phyloP scores from a whole-genome alignment of 2,888 invertebrate genomes.

The Polydrusus tereticollis region DNA sequence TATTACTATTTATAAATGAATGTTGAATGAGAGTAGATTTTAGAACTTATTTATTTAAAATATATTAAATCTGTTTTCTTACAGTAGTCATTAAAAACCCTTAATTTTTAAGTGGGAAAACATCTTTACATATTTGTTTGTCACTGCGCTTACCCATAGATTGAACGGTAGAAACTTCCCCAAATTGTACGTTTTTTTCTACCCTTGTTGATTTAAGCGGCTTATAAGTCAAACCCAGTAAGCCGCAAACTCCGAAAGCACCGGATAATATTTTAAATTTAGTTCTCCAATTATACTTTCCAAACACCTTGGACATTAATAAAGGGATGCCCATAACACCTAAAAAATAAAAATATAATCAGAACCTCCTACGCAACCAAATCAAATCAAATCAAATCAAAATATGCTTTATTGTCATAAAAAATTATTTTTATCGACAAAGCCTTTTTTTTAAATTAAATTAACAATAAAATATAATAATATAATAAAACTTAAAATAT shows the following conservation, averaged over 20 bases:
- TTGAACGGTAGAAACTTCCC: constrained; percentile 20
- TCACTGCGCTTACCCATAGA: constrained; percentile 35
- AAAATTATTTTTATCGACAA: no score
- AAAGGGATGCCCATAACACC: constrained; percentile 73
- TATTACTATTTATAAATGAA: no score
- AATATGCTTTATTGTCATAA: no score
- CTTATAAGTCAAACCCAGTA: constrained; percentile 55
- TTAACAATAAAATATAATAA: no score
- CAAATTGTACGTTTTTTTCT: constrained; percentile 35
- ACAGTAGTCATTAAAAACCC: no score
- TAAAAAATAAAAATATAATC: constrained; percentile 25
- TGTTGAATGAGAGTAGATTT: no score
- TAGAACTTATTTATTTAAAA: no score
- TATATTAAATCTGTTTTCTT: background rate
- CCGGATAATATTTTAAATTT: constrained; percentile 71
- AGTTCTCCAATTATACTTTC: constrained; percentile 71
- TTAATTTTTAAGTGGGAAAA: no score
- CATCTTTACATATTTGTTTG: background rate
- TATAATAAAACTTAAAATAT: no score
- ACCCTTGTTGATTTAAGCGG: constrained; percentile 56
- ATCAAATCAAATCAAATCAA: no score
- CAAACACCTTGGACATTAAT: constrained; percentile 68
- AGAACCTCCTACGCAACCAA: no score
- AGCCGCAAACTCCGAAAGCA: constrained; percentile 45
- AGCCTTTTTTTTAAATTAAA: no score